Percentiles rank a stretch among this genome's conserved stretches.
phyloP scores from a whole-genome alignment of 2,888 invertebrate species.

The Metallyticus violacea region DNA sequence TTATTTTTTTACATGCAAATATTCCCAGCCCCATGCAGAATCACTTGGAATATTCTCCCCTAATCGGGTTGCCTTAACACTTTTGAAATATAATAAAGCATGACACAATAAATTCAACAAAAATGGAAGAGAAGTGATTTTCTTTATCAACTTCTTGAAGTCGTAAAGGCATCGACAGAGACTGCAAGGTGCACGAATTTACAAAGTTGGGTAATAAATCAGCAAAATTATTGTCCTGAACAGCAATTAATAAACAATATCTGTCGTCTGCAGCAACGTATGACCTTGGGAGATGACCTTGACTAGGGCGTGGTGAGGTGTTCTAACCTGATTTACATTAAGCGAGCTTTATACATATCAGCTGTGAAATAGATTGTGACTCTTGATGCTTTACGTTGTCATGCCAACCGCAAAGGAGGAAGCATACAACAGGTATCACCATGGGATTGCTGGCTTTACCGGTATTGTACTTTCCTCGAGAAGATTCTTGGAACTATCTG shows the following conservation, averaged over 20 bases:
- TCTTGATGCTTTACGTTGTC: not conserved
- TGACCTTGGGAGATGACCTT: not conserved
- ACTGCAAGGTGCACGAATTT: not conserved
- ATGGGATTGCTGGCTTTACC: too few relatives aligned
- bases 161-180: not conserved
- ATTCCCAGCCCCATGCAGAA: too few relatives aligned
- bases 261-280: not conserved
- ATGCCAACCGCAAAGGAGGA: not conserved
- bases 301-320: not conserved
- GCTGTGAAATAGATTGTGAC: not conserved
- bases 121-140: too few relatives aligned
- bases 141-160: too few relatives aligned
- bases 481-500: too few relatives aligned
- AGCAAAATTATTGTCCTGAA: not conserved
- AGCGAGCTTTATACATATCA: not conserved
- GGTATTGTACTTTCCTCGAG: too few relatives aligned
- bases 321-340: not conserved
- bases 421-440: too few relatives aligned
- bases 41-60: too few relatives aligned
- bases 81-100: too few relatives aligned
- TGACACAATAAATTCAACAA: too few relatives aligned
- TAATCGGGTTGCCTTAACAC: too few relatives aligned
- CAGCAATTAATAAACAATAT: not conserved
- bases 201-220: not conserved
- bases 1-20: too few relatives aligned